These are phyloP conservation scores for Caenorhabditis latens DNA, from an alignment of 1,140 invertebrate species.

Conservation along the genomic window DNA sequence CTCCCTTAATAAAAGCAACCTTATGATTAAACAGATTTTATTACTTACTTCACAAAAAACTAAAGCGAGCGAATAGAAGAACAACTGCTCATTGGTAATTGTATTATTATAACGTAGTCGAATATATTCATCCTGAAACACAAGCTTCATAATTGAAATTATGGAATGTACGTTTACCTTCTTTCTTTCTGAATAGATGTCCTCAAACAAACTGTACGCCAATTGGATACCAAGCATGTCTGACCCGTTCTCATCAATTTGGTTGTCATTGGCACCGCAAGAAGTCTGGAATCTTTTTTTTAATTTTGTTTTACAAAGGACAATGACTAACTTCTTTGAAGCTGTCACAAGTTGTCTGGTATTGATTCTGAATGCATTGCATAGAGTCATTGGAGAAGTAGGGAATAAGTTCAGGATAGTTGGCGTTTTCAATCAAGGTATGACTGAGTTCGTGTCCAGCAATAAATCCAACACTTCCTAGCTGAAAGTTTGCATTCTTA, in stretches of 20 bases:
- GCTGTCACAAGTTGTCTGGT: neutral
- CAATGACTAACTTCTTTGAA: neutral
- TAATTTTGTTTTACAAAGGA: neutral
- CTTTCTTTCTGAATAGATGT: neutral
- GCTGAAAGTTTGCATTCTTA: neutral
- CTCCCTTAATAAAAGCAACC: no score
- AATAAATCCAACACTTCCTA: neutral
- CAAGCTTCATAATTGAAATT: neutral
- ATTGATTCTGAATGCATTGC: slow-evolving; percentile 23
- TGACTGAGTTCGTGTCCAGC: slow-evolving; percentile 25
- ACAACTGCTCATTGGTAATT: neutral
- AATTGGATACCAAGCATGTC: slow-evolving; percentile 7
- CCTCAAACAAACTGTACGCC: slow-evolving; percentile 3
- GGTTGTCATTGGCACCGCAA: neutral
- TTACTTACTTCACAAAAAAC: neutral
- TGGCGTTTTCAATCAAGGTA: neutral
- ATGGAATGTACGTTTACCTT: neutral
- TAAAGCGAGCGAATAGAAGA: neutral
- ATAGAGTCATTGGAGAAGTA: neutral
- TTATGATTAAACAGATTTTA: neutral
- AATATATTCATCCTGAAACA: neutral
- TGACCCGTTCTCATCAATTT: slow-evolving; percentile 10
- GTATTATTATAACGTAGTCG: neutral
- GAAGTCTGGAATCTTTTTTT: neutral
- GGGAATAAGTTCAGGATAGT: neutral